phyloP scores from a whole-genome alignment of 2,888 invertebrate genomes.

The Drosophila acutilabella region DNA sequence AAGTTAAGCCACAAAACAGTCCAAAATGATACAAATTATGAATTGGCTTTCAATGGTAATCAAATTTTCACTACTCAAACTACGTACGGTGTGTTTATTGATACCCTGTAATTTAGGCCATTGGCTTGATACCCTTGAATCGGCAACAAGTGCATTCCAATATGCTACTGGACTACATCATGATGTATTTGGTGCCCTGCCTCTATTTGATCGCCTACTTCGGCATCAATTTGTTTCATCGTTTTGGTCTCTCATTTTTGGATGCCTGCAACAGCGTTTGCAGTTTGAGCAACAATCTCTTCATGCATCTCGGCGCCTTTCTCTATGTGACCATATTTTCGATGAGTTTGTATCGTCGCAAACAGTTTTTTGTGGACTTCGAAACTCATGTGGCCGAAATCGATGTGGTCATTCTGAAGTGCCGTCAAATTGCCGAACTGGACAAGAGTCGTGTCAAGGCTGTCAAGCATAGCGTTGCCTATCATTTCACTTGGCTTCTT shows the following conservation, averaged over 20 bases:
- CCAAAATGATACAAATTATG: constrained; percentile 68
- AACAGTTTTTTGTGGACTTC: constrained; percentile 80
- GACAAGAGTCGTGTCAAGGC: constrained; percentile 50
- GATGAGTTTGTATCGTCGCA: constrained; percentile 79
- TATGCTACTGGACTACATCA: constrained; percentile 68
- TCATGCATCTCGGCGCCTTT: constrained; percentile 80
- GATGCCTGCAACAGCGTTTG: constrained; percentile 79
- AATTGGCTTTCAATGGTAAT: constrained; percentile 73
- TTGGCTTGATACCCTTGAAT: constrained; percentile 82
- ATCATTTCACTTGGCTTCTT: constrained; percentile 73
- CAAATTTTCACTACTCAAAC: not conserved
- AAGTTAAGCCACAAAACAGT: not conserved
- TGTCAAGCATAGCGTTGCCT: constrained; percentile 63
- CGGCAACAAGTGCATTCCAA: constrained; percentile 60
- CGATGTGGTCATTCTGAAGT: constrained; percentile 73
- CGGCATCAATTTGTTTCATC: constrained; percentile 55
- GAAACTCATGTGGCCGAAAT: constrained; percentile 74
- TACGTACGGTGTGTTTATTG: not conserved
- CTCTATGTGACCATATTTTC: constrained; percentile 74
- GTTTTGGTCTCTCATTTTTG: constrained; percentile 56
- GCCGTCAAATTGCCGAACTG: constrained; percentile 67
- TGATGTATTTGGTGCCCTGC: constrained; percentile 78
- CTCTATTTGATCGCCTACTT: constrained; percentile 75
- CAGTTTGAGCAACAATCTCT: constrained; percentile 73
- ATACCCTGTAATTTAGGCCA: constrained; percentile 53